Conservation (phyloP, 1,140 invertebrate species). For the Zophobas morio region DNA sequence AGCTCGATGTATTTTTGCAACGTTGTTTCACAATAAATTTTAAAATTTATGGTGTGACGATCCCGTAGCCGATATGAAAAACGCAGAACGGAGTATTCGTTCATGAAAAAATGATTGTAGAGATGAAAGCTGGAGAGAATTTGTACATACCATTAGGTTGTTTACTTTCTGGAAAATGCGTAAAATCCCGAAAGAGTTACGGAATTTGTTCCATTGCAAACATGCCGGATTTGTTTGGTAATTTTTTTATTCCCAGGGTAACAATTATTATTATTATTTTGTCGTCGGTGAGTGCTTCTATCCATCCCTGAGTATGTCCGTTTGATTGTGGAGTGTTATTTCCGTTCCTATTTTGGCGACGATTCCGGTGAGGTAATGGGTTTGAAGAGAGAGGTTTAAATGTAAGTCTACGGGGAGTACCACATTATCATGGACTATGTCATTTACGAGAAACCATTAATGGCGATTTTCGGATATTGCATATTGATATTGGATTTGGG, state of each 20-base stretch:
- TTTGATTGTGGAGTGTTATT: slow-evolving; percentile 23
- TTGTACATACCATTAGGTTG: slow-evolving; percentile 47
- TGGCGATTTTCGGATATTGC: slow-evolving; percentile 40
- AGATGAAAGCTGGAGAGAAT: slow-evolving; percentile 28
- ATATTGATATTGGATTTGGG: slow-evolving; percentile 46
- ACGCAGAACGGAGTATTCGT: slow-evolving; percentile 30
- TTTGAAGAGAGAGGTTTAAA: slow-evolving; percentile 16
- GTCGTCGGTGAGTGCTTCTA: neutral
- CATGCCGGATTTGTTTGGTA: slow-evolving; percentile 11
- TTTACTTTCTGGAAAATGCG: slow-evolving; percentile 47
- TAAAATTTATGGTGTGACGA: slow-evolving; percentile 32
- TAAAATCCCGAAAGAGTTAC: slow-evolving; percentile 44
- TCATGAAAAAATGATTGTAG: slow-evolving; percentile 46
- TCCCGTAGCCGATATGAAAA: slow-evolving; percentile 15
- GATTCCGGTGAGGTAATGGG: slow-evolving; percentile 13
- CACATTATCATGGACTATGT: slow-evolving; percentile 22
- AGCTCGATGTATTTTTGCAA: no score
- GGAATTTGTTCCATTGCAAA: slow-evolving; percentile 33
- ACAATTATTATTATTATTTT: slow-evolving; percentile 21
- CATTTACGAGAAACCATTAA: slow-evolving; percentile 44
- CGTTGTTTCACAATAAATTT: slow-evolving; percentile 21
- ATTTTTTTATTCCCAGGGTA: slow-evolving; percentile 7
- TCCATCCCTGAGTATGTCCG: slow-evolving; percentile 2
- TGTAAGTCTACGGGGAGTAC: slow-evolving; percentile 24
- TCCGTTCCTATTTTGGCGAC: slow-evolving; percentile 16